Percentiles rank a stretch among this genome's conserved stretches.
Conservation (phyloP, 2,113 vertebrate genomes). For the Embiotoca jacksoni region DNA sequence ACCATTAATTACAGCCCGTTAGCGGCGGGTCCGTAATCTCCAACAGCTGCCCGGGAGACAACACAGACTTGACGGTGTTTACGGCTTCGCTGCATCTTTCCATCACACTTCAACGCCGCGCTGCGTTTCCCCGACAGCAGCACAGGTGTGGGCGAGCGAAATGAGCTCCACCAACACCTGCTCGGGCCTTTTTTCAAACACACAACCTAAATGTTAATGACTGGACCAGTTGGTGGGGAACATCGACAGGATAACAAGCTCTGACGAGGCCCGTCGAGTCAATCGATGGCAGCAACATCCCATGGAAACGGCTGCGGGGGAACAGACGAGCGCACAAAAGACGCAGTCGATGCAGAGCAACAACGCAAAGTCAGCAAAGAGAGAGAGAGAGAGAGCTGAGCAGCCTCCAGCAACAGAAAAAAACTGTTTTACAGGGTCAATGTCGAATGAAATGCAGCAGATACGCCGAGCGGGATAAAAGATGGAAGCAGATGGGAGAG, state of each 20-base stretch:
- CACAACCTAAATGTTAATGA: constrained; percentile 48
- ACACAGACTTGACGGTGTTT: not conserved
- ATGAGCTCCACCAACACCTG: constrained; percentile 55
- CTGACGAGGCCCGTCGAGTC: constrained; percentile 39
- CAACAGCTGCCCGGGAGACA: constrained; percentile 1
- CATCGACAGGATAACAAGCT: constrained; percentile 65
- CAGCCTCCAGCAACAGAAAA: constrained; percentile 9
- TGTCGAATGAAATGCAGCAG: constrained; percentile 22
- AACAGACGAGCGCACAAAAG: constrained; percentile 2
- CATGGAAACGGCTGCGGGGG: constrained; percentile 11
- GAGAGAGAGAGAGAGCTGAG: not conserved
- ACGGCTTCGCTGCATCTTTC: not conserved
- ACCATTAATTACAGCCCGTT: too few relatives aligned
- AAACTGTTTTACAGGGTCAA: constrained; percentile 17
- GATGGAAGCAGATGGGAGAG: constrained; percentile 36
- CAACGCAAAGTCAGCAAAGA: constrained; percentile 37
- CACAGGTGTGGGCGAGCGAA: constrained; percentile 47
- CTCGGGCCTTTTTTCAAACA: constrained; percentile 9
- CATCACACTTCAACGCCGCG: constrained; percentile 29
- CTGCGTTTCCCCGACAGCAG: constrained; percentile 47
- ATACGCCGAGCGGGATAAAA: not conserved
- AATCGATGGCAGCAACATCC: constrained; percentile 50
- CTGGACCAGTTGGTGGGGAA: constrained; percentile 39
- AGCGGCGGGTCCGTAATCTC: not conserved
- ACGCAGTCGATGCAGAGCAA: constrained; percentile 31